These are phyloP conservation scores for Eumaeus atala DNA, from an alignment of 1,140 invertebrate species.

Conservation along the genomic window DNA sequence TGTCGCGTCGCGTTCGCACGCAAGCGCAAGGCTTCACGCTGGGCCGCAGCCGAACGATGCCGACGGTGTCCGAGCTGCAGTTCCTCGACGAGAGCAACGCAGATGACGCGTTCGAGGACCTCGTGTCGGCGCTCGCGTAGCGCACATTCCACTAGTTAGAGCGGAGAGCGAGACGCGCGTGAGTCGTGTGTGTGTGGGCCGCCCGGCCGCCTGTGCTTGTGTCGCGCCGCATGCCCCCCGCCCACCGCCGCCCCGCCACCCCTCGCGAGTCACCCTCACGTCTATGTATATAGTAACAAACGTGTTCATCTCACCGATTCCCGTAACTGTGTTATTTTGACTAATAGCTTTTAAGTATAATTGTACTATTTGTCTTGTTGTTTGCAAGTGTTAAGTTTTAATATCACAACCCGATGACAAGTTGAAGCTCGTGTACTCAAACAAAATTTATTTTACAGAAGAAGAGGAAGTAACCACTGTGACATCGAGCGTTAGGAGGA, in stretches of 20 bases:
- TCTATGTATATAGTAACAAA: conserved; percentile 37
- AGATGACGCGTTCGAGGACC: conserved; percentile 84
- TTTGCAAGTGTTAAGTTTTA: conserved; percentile 49
- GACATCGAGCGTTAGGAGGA: conserved; percentile 65
- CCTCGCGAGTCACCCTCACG: conserved; percentile 23
- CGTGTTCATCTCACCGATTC: conserved; percentile 43
- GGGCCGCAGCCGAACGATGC: conserved; percentile 83
- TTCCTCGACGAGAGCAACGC: conserved; percentile 81
- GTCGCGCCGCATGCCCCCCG: conserved; percentile 43
- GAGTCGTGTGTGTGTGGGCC: conserved; percentile 70
- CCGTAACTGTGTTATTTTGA: conserved; percentile 67
- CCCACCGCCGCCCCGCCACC: conserved; percentile 19
- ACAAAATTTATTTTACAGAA: conserved; percentile 43
- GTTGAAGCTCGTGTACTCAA: conserved; percentile 2
- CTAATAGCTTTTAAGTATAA: conserved; percentile 66
- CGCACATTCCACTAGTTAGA: conserved; percentile 63
- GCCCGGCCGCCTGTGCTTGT: conserved; percentile 60
- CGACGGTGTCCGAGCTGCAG: conserved; percentile 77
- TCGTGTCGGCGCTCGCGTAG: conserved; percentile 77
- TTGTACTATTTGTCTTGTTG: conserved; percentile 50
- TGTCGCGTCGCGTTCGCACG: conserved; percentile 59
- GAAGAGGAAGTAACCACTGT: conserved; percentile 65
- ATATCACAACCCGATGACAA: background rate
- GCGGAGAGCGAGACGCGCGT: conserved; percentile 62
- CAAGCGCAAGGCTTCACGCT: conserved; percentile 72